phyloP scores from a whole-genome alignment of 2,113 vertebrate genomes.

The Pycnonotus jocosus region DNA sequence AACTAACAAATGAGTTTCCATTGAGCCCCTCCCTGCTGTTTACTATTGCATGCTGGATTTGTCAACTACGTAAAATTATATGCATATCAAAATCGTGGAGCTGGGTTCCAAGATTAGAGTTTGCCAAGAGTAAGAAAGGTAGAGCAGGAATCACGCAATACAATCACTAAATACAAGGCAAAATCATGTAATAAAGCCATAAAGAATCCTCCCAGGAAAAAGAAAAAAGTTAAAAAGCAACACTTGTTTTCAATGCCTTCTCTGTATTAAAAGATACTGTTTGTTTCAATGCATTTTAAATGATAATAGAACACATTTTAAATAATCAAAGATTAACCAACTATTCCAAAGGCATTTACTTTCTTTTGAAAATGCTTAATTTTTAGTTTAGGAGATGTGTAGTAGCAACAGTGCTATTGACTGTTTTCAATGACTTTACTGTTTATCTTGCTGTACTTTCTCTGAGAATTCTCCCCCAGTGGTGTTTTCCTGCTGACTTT shows the following conservation, averaged over 20 bases:
- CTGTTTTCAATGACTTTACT: background rate
- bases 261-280: background rate
- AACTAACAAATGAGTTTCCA: conserved; percentile 73
- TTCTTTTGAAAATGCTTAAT: background rate
- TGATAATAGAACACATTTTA: background rate
- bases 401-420: background rate
- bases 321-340: background rate
- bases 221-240: background rate
- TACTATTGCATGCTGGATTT: conserved; percentile 48
- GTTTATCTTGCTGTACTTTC: background rate
- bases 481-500: background rate
- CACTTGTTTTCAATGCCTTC: background rate
- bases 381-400: background rate
- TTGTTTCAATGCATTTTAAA: background rate
- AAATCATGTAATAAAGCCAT: background rate
- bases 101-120: conserved; percentile 15
- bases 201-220: background rate
- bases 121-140: background rate
- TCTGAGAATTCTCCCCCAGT: background rate
- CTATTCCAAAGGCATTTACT: background rate
- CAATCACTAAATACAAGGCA: background rate
- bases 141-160: background rate
- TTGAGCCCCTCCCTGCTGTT: conserved; percentile 73
- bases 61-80: conserved; percentile 58
- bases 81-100: conserved; percentile 27